A percentile compares a stretch with the other conserved stretches of the same genome.
Conservation (phyloP, 2,113 vertebrate species). For the Irena cyanogastra region DNA sequence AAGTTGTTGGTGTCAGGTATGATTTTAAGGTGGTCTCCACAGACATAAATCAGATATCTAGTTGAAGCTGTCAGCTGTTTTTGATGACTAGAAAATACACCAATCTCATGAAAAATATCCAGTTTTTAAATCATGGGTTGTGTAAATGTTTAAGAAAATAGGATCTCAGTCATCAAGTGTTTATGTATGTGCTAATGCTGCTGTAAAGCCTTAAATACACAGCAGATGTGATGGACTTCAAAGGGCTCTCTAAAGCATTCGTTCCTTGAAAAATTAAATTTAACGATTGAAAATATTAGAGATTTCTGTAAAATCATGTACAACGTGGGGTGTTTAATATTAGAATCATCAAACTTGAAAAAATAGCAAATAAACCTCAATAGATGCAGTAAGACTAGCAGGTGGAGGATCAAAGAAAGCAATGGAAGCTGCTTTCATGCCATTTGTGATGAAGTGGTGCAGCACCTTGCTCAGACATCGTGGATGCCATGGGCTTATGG, state of each 20-base stretch:
- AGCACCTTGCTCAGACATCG: accelerated
- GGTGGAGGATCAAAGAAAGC: not conserved
- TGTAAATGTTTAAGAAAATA: not conserved
- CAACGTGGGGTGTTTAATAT: not conserved
- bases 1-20: not conserved
- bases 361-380: not conserved
- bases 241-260: not conserved
- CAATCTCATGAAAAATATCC: not conserved
- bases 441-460: not conserved
- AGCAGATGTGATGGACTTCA: not conserved
- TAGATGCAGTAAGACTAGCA: not conserved
- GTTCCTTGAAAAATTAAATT: not conserved
- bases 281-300: not conserved
- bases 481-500: not conserved
- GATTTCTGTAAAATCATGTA: not conserved
- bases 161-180: not conserved
- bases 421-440: not conserved
- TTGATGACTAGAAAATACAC: not conserved
- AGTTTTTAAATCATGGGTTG: not conserved
- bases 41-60: not conserved
- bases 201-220: not conserved
- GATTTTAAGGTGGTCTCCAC: not conserved
- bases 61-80: not conserved
- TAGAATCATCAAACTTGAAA: not conserved
- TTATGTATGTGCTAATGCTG: not conserved